These are phyloP conservation scores for Aphelinus certus DNA, from an alignment of 1,140 invertebrate genomes.

Conservation along the genomic window DNA sequence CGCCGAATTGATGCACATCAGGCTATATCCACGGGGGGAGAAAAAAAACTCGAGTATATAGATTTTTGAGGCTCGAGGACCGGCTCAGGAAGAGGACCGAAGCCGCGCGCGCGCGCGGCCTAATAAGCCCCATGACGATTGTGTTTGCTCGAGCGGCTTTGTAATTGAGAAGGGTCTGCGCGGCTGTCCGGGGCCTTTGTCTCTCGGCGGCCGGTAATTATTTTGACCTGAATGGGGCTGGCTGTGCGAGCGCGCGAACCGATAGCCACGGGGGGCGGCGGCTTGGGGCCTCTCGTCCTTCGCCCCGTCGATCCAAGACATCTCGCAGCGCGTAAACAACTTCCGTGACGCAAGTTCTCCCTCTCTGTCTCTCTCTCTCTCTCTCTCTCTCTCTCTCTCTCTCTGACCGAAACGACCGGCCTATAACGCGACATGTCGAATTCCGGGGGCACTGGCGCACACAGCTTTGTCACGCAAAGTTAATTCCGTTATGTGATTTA, in stretches of 20 bases:
- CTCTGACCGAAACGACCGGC: background rate
- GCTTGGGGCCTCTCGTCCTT: no score
- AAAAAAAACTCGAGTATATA: no score
- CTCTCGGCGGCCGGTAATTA: background rate
- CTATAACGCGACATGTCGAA: background rate
- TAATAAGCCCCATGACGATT: background rate
- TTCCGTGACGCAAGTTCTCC: background rate
- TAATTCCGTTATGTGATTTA: constrained; percentile 12
- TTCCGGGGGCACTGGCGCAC: background rate
- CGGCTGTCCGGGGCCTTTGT: background rate
- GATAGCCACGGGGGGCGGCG: background rate
- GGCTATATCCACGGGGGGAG: no score
- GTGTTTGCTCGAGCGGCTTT: background rate
- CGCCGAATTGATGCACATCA: no score
- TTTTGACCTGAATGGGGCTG: constrained; percentile 7
- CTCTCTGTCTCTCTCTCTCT: background rate
- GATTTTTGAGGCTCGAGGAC: no score
- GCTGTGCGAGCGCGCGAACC: background rate
- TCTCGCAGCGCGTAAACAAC: background rate
- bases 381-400: background rate
- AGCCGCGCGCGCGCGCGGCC: no score
- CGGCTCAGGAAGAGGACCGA: no score
- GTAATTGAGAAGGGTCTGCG: constrained; percentile 4
- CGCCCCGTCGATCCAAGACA: background rate
- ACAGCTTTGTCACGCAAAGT: background rate